These are phyloP conservation scores for Hyles euphorbiae DNA, from an alignment of 1,140 invertebrate species.

Conservation along the genomic window DNA sequence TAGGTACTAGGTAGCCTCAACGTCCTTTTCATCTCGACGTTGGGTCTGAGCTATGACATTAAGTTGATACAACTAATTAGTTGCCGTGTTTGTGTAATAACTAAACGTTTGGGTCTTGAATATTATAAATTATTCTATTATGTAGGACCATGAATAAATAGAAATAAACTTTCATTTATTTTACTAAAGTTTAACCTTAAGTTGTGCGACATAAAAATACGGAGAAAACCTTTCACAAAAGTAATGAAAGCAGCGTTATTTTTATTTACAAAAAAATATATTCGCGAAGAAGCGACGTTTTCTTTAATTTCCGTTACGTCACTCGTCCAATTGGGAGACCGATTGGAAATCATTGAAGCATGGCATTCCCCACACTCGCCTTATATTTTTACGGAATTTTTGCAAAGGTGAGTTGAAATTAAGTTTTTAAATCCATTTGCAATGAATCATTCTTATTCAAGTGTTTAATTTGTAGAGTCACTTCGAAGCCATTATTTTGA, in stretches of 20 bases:
- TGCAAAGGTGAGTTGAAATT: conserved; percentile 6
- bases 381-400: conserved; percentile 19
- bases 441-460: conserved; percentile 12
- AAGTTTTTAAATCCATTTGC: conserved; percentile 12
- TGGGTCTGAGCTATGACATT: no score
- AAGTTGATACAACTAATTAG: no score
- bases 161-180: no score
- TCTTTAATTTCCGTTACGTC: conserved; percentile 73
- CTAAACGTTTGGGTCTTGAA: no score
- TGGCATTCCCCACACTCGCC: conserved; percentile 29
- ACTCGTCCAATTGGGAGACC: conserved; percentile 64
- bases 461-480: neutral
- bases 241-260: conserved; percentile 1
- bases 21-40: no score
- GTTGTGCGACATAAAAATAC: neutral
- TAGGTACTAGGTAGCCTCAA: neutral
- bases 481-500: neutral
- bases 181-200: no score
- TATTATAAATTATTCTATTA: no score
- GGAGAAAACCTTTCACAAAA: neutral
- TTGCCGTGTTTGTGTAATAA: no score
- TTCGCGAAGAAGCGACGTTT: conserved; percentile 32
- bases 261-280: conserved; percentile 27
- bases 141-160: no score
- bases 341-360: conserved; percentile 62